These are phyloP conservation scores for Mellilla xanthometata DNA, from an alignment of 2,888 invertebrate genomes.

Conservation along the genomic window DNA sequence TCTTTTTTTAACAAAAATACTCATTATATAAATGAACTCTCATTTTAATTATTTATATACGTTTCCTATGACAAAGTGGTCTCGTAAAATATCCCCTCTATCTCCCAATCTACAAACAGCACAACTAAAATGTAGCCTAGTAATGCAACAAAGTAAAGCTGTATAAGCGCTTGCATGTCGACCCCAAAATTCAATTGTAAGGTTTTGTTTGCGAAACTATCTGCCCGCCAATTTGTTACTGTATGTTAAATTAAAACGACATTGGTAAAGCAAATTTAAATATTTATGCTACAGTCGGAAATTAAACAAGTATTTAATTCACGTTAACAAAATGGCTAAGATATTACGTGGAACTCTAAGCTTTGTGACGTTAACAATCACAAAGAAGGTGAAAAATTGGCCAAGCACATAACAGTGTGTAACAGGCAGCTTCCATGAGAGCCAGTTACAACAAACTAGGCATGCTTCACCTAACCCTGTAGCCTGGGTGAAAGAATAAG, in stretches of 20 bases:
- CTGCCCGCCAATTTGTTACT: constrained; percentile 11
- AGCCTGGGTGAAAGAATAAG: too few species aligned
- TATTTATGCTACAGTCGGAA: background rate
- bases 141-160: constrained; percentile 28
- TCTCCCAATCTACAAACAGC: constrained; percentile 22
- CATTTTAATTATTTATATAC: too few species aligned
- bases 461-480: too few species aligned
- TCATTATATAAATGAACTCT: too few species aligned
- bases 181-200: constrained; percentile 26
- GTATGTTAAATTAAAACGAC: constrained; percentile 1
- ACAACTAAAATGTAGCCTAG: constrained; percentile 39
- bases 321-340: background rate
- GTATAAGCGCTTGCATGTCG: constrained; percentile 27
- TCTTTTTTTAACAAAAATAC: too few species aligned
- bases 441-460: too few species aligned
- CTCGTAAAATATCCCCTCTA: background rate
- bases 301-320: background rate
- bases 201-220: constrained; percentile 22
- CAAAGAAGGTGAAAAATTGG: too few species aligned
- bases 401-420: too few species aligned
- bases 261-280: background rate
- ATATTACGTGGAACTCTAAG: too few species aligned
- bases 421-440: too few species aligned
- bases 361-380: too few species aligned
- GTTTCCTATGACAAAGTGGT: too few species aligned